Evolutionary conservation across 2,888 invertebrate genomes (phyloP).

Genomic region (Thera britannica): DNA sequence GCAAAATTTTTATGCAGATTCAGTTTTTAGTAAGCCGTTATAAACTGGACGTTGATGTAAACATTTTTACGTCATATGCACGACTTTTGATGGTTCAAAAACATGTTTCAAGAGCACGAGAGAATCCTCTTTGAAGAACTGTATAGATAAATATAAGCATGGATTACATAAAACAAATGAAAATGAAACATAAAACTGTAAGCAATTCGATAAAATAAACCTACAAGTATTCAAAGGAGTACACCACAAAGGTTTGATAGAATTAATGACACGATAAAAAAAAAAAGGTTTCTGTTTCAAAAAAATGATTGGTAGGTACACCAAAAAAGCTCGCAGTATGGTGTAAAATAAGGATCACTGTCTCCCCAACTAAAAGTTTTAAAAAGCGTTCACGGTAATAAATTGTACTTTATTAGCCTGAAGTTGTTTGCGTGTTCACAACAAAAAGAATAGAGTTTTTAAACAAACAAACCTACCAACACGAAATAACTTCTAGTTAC

Average conservation of each 20-base stretch:
- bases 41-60: not conserved
- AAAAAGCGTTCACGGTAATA: conserved; percentile 31
- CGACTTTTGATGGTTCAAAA: not conserved
- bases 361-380: conserved; percentile 27
- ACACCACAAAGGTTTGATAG: too few relatives aligned
- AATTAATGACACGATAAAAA: too few relatives aligned
- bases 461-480: conserved; percentile 30
- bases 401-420: conserved; percentile 33
- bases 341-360: conserved; percentile 6
- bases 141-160: too few relatives aligned
- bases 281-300: too few relatives aligned
- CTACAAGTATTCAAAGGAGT: too few relatives aligned
- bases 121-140: too few relatives aligned
- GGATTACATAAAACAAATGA: too few relatives aligned
- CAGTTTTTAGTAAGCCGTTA: conserved; percentile 25
- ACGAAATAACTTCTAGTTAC: conserved; percentile 29
- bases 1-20: conserved; percentile 27
- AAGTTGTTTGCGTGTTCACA: conserved; percentile 32
- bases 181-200: too few relatives aligned
- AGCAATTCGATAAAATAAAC: too few relatives aligned
- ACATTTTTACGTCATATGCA: not conserved
- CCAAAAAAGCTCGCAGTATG: not conserved
- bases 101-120: too few relatives aligned
- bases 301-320: too few relatives aligned
- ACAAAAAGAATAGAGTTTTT: conserved; percentile 32